Percentiles rank a stretch among this genome's conserved stretches.
These are phyloP conservation scores for Physeter macrocephalus DNA, from an alignment of 2,113 vertebrate species.

Conservation along the genomic window DNA sequence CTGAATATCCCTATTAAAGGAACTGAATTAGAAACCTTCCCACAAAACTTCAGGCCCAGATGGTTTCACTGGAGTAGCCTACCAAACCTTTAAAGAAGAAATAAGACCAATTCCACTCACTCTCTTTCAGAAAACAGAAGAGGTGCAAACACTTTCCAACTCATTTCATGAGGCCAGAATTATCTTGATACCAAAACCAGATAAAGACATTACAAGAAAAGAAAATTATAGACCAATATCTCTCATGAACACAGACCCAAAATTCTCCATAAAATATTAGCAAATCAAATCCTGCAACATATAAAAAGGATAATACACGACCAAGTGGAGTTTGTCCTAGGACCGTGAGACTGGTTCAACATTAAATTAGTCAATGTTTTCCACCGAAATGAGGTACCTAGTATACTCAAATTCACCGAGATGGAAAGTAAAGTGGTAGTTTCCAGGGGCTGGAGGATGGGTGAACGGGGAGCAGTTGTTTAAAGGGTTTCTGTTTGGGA, in stretches of 20 bases:
- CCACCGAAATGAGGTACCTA: fast-evolving
- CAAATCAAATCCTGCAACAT: background rate
- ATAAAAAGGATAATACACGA: background rate
- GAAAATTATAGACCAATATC: background rate
- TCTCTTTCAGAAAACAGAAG: background rate
- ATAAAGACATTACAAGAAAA: background rate
- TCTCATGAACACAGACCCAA: background rate
- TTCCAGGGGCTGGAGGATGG: too few species aligned
- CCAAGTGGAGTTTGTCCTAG: too few species aligned
- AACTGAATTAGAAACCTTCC: background rate
- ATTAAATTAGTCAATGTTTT: background rate
- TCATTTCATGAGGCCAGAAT: background rate
- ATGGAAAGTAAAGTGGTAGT: background rate
- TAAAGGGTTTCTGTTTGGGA: too few species aligned
- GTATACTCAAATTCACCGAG: too few species aligned
- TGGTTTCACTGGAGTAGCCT: too few species aligned
- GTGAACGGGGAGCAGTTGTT: background rate
- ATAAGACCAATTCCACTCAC: background rate
- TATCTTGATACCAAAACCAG: background rate
- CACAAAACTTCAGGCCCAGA: too few species aligned
- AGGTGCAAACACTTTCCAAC: background rate
- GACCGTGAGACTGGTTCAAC: background rate
- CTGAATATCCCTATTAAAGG: background rate
- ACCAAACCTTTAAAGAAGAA: background rate
- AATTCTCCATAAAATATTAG: background rate